Conservation (phyloP, 2,113 vertebrate genomes). For the Labeo catla region DNA sequence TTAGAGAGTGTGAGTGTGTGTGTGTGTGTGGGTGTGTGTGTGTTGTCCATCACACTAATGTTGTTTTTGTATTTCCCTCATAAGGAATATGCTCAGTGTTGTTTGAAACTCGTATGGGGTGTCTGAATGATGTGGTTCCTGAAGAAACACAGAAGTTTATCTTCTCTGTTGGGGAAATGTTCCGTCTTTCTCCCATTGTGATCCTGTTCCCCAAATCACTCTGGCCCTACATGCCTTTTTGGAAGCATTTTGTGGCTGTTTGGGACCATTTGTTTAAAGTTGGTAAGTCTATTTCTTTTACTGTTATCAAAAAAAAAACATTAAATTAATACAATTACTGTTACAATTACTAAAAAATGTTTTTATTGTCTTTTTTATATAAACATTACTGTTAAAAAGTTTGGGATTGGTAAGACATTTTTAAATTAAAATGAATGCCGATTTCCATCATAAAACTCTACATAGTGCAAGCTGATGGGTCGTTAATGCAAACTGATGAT, state of each 20-base stretch:
- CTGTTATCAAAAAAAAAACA: slow-evolving; percentile 20
- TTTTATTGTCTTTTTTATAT: not conserved
- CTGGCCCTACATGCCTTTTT: slow-evolving; percentile 75
- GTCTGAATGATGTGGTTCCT: slow-evolving; percentile 71
- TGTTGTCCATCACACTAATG: too few species aligned
- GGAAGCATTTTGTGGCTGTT: slow-evolving; percentile 74
- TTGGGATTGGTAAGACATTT: not conserved
- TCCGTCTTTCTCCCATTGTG: slow-evolving; percentile 70
- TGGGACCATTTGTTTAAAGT: slow-evolving; percentile 81
- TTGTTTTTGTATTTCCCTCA: not conserved
- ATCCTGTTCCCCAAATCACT: slow-evolving; percentile 71
- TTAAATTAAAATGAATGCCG: not conserved
- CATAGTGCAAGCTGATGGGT: too few species aligned
- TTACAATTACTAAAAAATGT: not conserved
- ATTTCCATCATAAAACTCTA: too few species aligned
- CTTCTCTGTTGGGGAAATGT: slow-evolving; percentile 78
- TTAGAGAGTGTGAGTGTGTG: too few species aligned
- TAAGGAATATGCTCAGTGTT: slow-evolving; percentile 76
- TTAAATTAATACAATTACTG: not conserved
- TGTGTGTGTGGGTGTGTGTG: too few species aligned
- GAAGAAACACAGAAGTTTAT: slow-evolving; percentile 80
- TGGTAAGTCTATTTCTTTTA: slow-evolving; percentile 63
- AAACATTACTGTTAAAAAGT: not conserved
- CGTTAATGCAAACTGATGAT: too few species aligned
- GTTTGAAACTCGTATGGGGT: slow-evolving; percentile 80